Evolutionary conservation across 2,797 vertebrate species (phyloP).

Genomic region (Manis crassicaudata): DNA sequence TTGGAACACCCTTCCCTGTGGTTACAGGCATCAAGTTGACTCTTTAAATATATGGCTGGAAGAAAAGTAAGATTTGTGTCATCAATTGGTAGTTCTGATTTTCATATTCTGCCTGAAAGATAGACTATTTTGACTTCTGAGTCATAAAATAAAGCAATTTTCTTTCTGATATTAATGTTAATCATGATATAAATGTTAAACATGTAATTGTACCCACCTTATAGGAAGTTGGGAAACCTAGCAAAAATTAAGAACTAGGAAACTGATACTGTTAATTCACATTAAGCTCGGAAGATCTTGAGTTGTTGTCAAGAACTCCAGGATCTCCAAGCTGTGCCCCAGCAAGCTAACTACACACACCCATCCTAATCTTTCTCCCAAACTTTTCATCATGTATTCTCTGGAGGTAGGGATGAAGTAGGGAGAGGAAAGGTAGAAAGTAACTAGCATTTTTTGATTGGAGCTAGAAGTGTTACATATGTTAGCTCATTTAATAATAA

Average conservation of each 20-base stretch:
- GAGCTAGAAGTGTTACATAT: background rate
- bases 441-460: background rate
- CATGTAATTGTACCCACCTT: background rate
- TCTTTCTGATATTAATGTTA: background rate
- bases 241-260: slow-evolving; percentile 29
- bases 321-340: background rate
- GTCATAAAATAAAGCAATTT: background rate
- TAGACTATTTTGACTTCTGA: slow-evolving; percentile 33
- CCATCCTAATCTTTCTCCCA: background rate
- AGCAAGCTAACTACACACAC: background rate
- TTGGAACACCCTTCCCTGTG: no score
- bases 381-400: background rate
- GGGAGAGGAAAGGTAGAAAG: background rate
- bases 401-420: background rate
- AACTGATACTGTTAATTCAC: background rate
- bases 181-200: background rate
- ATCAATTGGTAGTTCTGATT: background rate
- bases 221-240: background rate
- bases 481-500: background rate
- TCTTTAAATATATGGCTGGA: slow-evolving; percentile 11
- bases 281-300: background rate
- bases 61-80: slow-evolving; percentile 1
- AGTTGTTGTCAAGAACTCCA: background rate
- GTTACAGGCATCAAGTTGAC: background rate
- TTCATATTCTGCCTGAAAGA: background rate